phyloP scores from a whole-genome alignment of 2,797 vertebrate species.

The Enoplosus armatus region DNA sequence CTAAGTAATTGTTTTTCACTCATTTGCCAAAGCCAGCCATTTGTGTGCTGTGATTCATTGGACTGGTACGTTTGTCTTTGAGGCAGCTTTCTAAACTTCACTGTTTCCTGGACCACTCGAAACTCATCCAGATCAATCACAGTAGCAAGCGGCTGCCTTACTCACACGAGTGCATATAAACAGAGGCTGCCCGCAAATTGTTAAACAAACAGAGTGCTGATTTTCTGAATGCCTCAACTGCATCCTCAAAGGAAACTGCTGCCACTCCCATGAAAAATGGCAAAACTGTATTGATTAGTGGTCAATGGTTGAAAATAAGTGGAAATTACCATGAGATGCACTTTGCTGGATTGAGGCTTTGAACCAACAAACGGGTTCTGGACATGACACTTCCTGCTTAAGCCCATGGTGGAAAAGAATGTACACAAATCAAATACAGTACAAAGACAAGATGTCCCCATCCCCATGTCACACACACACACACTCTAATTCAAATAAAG shows the following conservation, averaged over 20 bases:
- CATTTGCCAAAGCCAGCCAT: constrained; percentile 32
- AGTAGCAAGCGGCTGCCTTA: constrained; percentile 57
- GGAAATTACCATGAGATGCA: constrained; percentile 48
- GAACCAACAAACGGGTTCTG: constrained; percentile 13
- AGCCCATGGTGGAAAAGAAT: constrained; percentile 7
- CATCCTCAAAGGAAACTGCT: constrained; percentile 56
- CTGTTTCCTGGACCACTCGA: constrained; percentile 40
- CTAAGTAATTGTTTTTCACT: constrained; percentile 29
- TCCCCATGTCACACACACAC: not conserved
- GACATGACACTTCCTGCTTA: constrained; percentile 16
- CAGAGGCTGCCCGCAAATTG: constrained; percentile 60
- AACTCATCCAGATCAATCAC: constrained; percentile 61
- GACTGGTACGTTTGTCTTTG: constrained; percentile 46
- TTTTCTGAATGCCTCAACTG: constrained; percentile 55
- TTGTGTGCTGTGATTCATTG: constrained; percentile 33
- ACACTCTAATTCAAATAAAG: constrained; percentile 13
- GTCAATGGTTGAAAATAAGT: constrained; percentile 47
- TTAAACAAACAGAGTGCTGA: constrained; percentile 63
- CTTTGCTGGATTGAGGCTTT: constrained; percentile 25
- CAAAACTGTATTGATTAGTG: constrained; percentile 59
- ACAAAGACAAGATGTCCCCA: not conserved
- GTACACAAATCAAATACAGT: constrained; percentile 15
- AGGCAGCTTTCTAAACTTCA: constrained; percentile 57
- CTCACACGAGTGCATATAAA: constrained; percentile 62
- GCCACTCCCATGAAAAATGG: constrained; percentile 53